phyloP scores from a whole-genome alignment of 1,140 invertebrate species.

The Cotesia glomerata region DNA sequence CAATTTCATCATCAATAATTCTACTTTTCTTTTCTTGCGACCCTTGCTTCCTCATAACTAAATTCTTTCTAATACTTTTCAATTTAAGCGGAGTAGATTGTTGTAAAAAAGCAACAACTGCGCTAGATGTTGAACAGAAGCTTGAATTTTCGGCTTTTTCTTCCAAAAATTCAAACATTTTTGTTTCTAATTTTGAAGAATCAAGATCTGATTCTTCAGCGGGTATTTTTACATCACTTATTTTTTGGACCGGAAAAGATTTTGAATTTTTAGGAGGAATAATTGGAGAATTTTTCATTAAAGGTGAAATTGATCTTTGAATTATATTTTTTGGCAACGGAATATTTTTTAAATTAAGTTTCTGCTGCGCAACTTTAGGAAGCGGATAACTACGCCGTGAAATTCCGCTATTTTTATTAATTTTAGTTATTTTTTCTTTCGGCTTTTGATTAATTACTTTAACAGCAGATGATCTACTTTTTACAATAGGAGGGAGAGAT shows the following conservation, averaged over 20 bases:
- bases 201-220: conserved; percentile 51
- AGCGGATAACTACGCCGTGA: conserved; percentile 16
- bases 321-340: conserved; percentile 39
- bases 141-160: conserved; percentile 73
- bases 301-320: conserved; percentile 36
- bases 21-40: no score
- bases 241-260: no score
- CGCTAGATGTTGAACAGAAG: conserved; percentile 74
- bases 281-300: no score
- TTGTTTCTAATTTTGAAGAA: conserved; percentile 53
- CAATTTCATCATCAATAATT: background rate
- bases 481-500: conserved; percentile 42
- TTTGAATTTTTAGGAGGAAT: background rate
- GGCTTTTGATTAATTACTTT: conserved; percentile 7
- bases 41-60: background rate
- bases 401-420: conserved; percentile 18
- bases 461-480: background rate
- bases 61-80: conserved; percentile 35
- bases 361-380: conserved; percentile 28
- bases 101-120: conserved; percentile 66
- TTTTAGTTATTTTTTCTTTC: conserved; percentile 42
- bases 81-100: conserved; percentile 61
- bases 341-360: conserved; percentile 44
- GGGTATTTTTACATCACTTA: background rate
- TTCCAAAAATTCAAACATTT: conserved; percentile 75